phyloP scores from a whole-genome alignment of 1,140 invertebrate species.

The Homarus americanus region DNA sequence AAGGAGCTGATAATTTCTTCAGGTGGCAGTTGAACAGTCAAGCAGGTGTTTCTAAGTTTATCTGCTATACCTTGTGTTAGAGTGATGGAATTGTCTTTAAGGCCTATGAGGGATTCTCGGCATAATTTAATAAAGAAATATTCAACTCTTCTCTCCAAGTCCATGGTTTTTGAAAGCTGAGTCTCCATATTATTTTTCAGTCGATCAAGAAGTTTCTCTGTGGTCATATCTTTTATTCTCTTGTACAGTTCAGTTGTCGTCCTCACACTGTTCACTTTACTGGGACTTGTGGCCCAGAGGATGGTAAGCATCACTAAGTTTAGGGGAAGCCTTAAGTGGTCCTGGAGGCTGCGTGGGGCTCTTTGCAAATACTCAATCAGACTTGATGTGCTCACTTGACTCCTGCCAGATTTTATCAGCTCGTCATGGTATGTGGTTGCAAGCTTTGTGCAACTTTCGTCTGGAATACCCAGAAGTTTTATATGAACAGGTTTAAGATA shows the following conservation, averaged over 20 bases:
- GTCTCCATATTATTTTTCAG: not conserved
- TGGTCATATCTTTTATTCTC: not conserved
- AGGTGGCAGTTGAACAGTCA: not conserved
- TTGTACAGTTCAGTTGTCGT: constrained; percentile 39
- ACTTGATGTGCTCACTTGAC: constrained; percentile 10
- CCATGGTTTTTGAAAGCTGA: not conserved
- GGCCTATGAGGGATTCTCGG: not conserved
- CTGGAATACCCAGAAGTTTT: constrained; percentile 34
- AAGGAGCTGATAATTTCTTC: constrained; percentile 27
- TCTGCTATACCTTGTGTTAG: not conserved
- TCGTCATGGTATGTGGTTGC: constrained; percentile 31
- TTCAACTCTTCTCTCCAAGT: constrained; percentile 11
- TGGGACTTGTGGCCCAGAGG: constrained; percentile 13
- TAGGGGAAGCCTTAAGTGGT: constrained; percentile 36
- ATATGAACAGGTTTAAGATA: not conserved
- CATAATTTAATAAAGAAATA: not conserved
- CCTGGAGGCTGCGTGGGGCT: not conserved
- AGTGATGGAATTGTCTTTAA: constrained; percentile 1
- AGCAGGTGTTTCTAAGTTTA: not conserved
- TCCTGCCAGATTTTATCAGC: constrained; percentile 10
- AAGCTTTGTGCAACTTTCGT: not conserved
- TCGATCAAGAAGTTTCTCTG: constrained; percentile 23
- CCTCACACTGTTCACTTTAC: constrained; percentile 22
- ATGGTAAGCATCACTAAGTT: constrained; percentile 23
- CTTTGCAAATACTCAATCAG: constrained; percentile 21